phyloP scores from a whole-genome alignment of 2,797 vertebrate genomes.

The Sebastes matsubarae region DNA sequence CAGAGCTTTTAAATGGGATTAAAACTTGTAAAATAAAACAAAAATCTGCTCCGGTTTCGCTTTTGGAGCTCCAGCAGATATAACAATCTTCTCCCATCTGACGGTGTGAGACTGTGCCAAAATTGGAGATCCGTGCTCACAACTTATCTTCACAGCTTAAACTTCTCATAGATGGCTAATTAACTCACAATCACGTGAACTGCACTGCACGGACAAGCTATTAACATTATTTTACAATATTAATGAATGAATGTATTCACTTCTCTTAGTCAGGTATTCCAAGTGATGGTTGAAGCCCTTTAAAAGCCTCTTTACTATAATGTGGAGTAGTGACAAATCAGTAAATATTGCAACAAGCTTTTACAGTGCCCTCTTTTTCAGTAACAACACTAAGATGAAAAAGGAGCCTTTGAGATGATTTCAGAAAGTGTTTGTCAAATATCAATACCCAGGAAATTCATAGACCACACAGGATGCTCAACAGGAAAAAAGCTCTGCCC shows the following conservation, averaged over 20 bases:
- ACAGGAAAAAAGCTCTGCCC: neutral
- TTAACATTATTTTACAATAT: neutral
- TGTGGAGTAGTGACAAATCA: neutral
- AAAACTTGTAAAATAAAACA: neutral
- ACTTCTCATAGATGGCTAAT: neutral
- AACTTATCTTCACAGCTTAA: conserved; percentile 1
- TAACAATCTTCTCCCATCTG: neutral
- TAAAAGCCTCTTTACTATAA: neutral
- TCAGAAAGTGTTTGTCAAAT: neutral
- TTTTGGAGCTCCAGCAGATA: neutral
- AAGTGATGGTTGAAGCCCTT: neutral
- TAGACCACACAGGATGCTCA: neutral
- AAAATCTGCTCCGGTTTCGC: neutral
- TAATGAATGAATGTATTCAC: neutral
- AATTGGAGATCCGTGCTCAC: neutral
- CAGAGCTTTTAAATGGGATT: neutral
- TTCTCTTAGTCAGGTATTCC: neutral
- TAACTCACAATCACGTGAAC: neutral
- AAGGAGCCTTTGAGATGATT: neutral
- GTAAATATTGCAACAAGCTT: neutral
- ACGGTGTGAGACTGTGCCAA: neutral
- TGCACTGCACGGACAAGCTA: neutral
- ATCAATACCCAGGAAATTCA: neutral
- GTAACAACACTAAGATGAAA: neutral
- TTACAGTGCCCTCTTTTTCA: neutral